A percentile compares a stretch with the other conserved stretches of the same genome.
Conservation (phyloP, 1,140 invertebrate species). For the Pectinophora gossypiella region DNA sequence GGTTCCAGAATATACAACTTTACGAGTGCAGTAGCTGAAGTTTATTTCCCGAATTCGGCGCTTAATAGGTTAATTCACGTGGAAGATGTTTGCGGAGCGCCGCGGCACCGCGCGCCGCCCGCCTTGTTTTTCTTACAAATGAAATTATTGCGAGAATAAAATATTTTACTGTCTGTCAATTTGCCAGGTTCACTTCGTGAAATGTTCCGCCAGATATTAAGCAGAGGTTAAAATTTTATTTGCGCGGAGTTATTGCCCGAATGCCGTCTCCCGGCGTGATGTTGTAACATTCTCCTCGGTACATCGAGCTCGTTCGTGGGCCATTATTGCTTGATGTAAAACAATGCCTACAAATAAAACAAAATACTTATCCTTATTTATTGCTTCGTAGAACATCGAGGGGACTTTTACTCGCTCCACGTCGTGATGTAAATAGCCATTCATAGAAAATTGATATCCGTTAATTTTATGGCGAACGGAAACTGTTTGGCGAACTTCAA, state of each 20-base stretch:
- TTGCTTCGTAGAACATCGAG: constrained; percentile 35
- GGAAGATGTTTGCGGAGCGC: constrained; percentile 59
- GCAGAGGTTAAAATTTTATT: constrained; percentile 73
- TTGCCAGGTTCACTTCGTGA: constrained; percentile 50
- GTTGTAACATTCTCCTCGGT: constrained; percentile 50
- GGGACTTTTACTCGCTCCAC: constrained; percentile 7
- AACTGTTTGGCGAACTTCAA: too few relatives aligned
- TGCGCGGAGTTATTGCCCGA: constrained; percentile 54
- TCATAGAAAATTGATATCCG: not conserved
- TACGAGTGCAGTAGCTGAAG: constrained; percentile 40
- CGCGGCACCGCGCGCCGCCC: constrained; percentile 20
- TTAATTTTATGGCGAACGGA: not conserved
- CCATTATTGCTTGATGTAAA: constrained; percentile 53
- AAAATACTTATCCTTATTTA: constrained; percentile 46
- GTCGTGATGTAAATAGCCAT: not conserved
- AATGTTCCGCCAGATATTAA: constrained; percentile 62
- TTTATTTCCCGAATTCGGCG: constrained; percentile 49
- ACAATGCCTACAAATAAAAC: constrained; percentile 54
- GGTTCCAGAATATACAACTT: constrained; percentile 34
- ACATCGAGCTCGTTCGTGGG: constrained; percentile 38
- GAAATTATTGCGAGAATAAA: constrained; percentile 71
- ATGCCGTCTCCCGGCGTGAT: constrained; percentile 42
- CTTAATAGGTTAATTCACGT: constrained; percentile 70
- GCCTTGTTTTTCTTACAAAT: constrained; percentile 68
- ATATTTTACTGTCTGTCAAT: constrained; percentile 75